Conservation (phyloP, 2,888 invertebrate genomes). For the Onthophagus sagittarius region DNA sequence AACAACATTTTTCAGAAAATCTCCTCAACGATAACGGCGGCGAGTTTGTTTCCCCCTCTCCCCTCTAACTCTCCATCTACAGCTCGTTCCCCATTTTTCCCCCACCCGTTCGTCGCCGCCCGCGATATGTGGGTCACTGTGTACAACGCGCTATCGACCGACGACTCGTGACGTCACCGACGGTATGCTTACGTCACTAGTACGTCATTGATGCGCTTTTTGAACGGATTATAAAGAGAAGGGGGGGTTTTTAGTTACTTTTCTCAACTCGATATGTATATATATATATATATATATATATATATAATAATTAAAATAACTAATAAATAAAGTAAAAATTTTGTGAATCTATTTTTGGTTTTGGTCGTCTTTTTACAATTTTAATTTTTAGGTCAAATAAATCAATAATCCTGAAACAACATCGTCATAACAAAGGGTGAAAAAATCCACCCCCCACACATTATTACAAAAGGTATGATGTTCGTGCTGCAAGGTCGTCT, state of each 20-base stretch:
- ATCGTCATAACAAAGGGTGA: not conserved
- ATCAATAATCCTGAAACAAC: not conserved
- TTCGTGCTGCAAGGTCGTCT: slow-evolving; percentile 29
- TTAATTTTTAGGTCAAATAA: no score
- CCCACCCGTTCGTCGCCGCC: not conserved
- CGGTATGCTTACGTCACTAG: not conserved
- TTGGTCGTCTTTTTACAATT: no score
- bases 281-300: no score
- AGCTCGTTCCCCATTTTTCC: not conserved
- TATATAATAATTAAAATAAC: no score
- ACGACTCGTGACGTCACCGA: slow-evolving; percentile 36
- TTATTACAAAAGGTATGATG: not conserved
- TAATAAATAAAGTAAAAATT: no score
- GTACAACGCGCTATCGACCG: slow-evolving; percentile 38
- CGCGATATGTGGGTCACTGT: slow-evolving; percentile 44
- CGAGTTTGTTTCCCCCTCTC: not conserved
- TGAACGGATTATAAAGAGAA: not conserved
- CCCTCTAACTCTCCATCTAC: not conserved
- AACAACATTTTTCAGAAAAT: slow-evolving; percentile 1
- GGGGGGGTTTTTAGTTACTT: no score
- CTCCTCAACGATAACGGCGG: not conserved
- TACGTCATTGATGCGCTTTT: slow-evolving; percentile 19
- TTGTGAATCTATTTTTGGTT: no score
- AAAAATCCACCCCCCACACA: not conserved
- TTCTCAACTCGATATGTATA: no score